These are phyloP conservation scores for Stratiolaelaps scimitus DNA, from an alignment of 1,140 invertebrate species.

Conservation along the genomic window DNA sequence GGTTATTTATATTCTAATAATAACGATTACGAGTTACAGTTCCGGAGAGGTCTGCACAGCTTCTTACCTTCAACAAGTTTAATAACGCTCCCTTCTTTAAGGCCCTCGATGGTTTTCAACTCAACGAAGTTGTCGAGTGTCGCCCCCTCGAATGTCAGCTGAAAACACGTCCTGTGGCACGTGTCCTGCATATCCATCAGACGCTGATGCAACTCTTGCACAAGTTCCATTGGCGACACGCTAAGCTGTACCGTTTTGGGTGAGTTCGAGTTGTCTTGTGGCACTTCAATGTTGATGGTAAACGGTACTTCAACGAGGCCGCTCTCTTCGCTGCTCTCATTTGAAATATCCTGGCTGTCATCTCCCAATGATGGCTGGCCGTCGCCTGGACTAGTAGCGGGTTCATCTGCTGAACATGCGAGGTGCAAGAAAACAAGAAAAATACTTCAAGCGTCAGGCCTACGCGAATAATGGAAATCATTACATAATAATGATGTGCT, in stretches of 20 bases:
- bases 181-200: conserved; percentile 96
- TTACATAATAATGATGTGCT: no score
- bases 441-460: no score
- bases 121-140: conserved; percentile 96
- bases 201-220: conserved; percentile 96
- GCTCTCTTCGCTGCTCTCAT: background rate
- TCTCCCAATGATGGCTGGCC: no score
- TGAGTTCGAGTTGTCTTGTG: background rate
- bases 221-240: conserved; percentile 93
- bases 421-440: no score
- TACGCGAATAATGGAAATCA: no score
- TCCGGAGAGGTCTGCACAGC: no score
- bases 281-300: conserved; percentile 10
- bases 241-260: conserved; percentile 39
- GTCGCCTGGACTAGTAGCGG: no score
- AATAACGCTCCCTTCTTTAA: conserved; percentile 86
- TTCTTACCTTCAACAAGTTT: conserved; percentile 54
- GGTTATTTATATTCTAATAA: no score
- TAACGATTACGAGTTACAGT: no score
- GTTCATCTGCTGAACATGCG: no score
- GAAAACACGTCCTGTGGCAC: conserved; percentile 94
- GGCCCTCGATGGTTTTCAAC: conserved; percentile 83
- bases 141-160: conserved; percentile 79
- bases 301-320: background rate
- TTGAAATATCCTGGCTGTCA: no score